These are phyloP conservation scores for Andrena fulva DNA, from an alignment of 2,888 invertebrate genomes.

Conservation along the genomic window DNA sequence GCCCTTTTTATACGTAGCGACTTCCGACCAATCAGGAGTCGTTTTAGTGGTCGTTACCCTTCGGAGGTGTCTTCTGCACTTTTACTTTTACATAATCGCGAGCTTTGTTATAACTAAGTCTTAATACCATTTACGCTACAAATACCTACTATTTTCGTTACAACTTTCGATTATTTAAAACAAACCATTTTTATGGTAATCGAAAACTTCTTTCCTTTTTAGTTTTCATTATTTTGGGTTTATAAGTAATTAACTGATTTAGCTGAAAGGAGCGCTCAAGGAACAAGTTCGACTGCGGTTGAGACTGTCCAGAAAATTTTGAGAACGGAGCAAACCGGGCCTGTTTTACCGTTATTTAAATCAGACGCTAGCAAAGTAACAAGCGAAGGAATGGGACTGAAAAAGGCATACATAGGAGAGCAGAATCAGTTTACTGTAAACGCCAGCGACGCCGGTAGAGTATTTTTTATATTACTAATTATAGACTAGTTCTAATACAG, in stretches of 20 bases:
- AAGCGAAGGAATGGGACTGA: conserved; percentile 97
- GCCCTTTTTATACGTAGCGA: no score
- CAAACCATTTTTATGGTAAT: no score
- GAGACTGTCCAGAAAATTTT: conserved; percentile 96
- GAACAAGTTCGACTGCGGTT: conserved; percentile 96
- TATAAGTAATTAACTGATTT: conserved; percentile 86
- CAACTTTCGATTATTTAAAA: no score
- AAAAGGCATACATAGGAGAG: conserved; percentile 97
- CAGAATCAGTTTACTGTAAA: conserved; percentile 97
- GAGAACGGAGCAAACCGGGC: conserved; percentile 89
- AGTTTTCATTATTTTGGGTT: no score
- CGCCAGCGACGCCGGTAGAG: conserved; percentile 95
- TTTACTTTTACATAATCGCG: no score
- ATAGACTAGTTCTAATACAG: background rate
- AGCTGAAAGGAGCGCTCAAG: conserved; percentile 96
- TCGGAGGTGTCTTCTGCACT: no score
- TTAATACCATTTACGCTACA: no score
- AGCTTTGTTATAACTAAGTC: no score
- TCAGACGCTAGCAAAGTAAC: conserved; percentile 96
- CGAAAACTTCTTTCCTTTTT: no score
- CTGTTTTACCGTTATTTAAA: conserved; percentile 93
- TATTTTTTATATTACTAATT: conserved; percentile 4
- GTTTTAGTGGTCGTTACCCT: no score
- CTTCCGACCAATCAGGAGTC: no score
- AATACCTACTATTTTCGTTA: no score